Base-by-base conservation (phyloP, 2,888 invertebrate species). In the Leptura quadrifasciata region DNA sequence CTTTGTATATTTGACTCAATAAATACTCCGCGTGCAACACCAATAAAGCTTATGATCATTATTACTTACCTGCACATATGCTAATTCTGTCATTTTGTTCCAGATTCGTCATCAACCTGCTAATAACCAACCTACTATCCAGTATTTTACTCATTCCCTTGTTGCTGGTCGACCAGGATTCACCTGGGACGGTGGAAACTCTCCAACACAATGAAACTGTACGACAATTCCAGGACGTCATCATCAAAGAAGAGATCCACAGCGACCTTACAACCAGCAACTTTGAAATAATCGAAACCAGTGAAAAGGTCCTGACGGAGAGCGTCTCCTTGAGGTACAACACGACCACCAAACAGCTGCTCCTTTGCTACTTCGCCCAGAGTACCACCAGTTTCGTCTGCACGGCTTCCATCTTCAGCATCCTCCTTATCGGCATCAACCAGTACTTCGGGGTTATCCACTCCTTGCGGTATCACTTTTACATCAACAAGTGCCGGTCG, bases 361-460 rank as follows among this genome's bases (percentile, higher is more conserved):
- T 83, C 24, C 78, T 88, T 71, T 89, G 89, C 77, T 87, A 87
- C 71, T 83, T 91, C 39, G 91, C 92, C 35, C 94, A 94, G 83
- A 93, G 92, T 67, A 91, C 92, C 81, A 93, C 94, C 52, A 92
- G 91, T 68, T 88, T 91, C 70, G 89, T 91, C 27, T 91, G 91
- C 72, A 90, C 92, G 0, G 92, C 93, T 0, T 93, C 93, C 65
- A 91, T 93, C 60, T 89, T 93, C 73, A 92, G 93, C 68, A 91
- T 93, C 6, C 89, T 93, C 8, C 88, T 93, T 52, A 93, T 94
- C 80, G 93, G 92, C 9, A 87, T 93, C 72, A 93, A 94, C 85
- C 92, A 93, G 82, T 93, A 93, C 85, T 92, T 92, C 80, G 94
- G 93, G 0, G 93, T 94, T 10, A 91, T 93, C 60, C 92, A 92